Evolutionary conservation across 2,113 vertebrate genomes (phyloP).

Genomic region (Urocynchramus pylzowi): DNA sequence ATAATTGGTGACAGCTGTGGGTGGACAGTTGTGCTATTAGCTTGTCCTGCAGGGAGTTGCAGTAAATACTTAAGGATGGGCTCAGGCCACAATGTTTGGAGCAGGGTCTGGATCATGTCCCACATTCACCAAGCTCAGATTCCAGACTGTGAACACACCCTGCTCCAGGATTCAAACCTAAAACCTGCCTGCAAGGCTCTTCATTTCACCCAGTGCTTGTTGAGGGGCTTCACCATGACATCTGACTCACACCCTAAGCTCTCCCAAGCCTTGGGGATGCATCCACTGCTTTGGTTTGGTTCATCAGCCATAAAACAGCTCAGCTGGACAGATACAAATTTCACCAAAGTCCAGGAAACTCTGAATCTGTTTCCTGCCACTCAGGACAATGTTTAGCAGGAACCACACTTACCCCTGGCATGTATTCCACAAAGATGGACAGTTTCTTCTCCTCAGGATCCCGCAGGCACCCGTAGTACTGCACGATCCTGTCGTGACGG

Average conservation of each 20-base stretch:
- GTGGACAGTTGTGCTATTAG: constrained; percentile 27
- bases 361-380: neutral
- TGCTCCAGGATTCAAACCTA: neutral
- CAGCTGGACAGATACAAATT: neutral
- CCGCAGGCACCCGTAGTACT: constrained; percentile 87
- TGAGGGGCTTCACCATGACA: neutral
- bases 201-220: neutral
- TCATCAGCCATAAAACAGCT: neutral
- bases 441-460: constrained; percentile 84
- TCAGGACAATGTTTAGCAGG: neutral
- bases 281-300: neutral
- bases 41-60: constrained; percentile 26
- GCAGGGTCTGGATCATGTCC: neutral
- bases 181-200: neutral
- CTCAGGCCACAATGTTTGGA: neutral
- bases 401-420: constrained; percentile 83
- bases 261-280: neutral
- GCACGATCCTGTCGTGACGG: constrained; percentile 86
- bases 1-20: constrained; percentile 52
- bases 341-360: neutral
- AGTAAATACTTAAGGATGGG: constrained; percentile 35
- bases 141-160: constrained; percentile 21
- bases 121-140: neutral
- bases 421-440: constrained; percentile 91
- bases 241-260: neutral